Percentiles rank a stretch among this genome's conserved stretches.
Evolutionary conservation across 2,113 vertebrate genomes (phyloP).

Genomic region (Gambusia affinis): DNA sequence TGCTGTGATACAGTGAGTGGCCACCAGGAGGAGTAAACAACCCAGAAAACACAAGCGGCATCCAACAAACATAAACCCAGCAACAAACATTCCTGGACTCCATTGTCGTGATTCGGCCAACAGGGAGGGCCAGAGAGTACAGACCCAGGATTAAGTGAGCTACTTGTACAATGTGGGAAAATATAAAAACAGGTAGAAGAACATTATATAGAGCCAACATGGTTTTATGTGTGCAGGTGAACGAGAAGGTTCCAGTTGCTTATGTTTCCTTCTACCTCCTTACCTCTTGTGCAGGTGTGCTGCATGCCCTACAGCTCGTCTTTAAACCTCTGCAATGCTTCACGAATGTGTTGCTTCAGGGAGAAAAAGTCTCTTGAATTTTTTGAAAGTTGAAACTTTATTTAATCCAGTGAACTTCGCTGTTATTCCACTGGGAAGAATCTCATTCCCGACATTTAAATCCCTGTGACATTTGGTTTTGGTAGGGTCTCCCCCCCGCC

Average conservation of each 20-base stretch:
- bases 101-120: slow-evolving; percentile 55
- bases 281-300: slow-evolving; percentile 36
- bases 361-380: slow-evolving; percentile 42
- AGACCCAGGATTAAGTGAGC: slow-evolving; percentile 12
- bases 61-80: slow-evolving; percentile 57
- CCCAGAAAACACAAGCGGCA: slow-evolving; percentile 75
- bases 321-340: slow-evolving; percentile 56
- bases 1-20: slow-evolving; percentile 78
- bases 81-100: slow-evolving; percentile 41
- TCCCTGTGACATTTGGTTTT: slow-evolving; percentile 73
- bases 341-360: slow-evolving; percentile 56
- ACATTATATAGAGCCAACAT: not conserved
- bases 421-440: slow-evolving; percentile 65
- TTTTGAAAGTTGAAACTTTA: slow-evolving; percentile 61
- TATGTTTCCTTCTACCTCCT: slow-evolving; percentile 20
- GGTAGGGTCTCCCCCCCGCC: slow-evolving; percentile 57
- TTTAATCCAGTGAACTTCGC: slow-evolving; percentile 71
- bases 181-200: slow-evolving; percentile 29
- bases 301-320: slow-evolving; percentile 70
- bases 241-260: not conserved
- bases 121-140: slow-evolving; percentile 71
- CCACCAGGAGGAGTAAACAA: slow-evolving; percentile 88
- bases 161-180: not conserved
- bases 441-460: slow-evolving; percentile 63
- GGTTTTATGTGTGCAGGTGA: not conserved